Evolutionary conservation across 2,113 vertebrate species (phyloP).

Genomic region (Nematolebias whitei): DNA sequence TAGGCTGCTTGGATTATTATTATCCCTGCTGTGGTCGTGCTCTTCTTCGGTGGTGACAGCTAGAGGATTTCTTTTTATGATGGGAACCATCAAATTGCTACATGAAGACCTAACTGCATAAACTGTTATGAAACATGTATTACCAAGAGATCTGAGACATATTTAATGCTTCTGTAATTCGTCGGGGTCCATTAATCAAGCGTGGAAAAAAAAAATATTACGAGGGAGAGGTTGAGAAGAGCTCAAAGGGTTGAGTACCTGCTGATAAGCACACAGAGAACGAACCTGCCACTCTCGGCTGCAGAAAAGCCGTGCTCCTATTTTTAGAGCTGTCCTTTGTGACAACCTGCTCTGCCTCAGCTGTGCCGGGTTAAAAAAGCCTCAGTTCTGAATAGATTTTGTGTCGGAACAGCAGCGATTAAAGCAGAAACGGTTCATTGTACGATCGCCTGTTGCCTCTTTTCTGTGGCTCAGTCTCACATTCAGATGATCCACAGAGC

Average conservation of each 20-base stretch:
- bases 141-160: neutral
- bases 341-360: slow-evolving; percentile 67
- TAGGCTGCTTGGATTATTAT: slow-evolving; percentile 44
- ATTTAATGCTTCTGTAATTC: slow-evolving; percentile 1
- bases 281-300: slow-evolving; percentile 71
- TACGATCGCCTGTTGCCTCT: neutral
- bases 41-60: slow-evolving; percentile 5
- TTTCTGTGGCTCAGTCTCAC: neutral
- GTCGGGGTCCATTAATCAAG: neutral
- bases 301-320: slow-evolving; percentile 68
- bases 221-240: slow-evolving; percentile 26
- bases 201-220: slow-evolving; percentile 11
- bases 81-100: neutral
- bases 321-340: slow-evolving; percentile 80
- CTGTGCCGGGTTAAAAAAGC: slow-evolving; percentile 59
- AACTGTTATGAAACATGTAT: neutral
- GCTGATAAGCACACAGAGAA: slow-evolving; percentile 43
- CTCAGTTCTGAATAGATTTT: slow-evolving; percentile 31
- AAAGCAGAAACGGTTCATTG: slow-evolving; percentile 18
- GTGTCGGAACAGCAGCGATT: slow-evolving; percentile 22
- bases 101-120: neutral
- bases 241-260: slow-evolving; percentile 40
- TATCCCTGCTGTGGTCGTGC: slow-evolving; percentile 26
- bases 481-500: neutral
- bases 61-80: slow-evolving; percentile 10